Percentiles rank a stretch among this genome's conserved stretches.
Conservation (phyloP, 2,113 vertebrate species). For the Cacatua alba region DNA sequence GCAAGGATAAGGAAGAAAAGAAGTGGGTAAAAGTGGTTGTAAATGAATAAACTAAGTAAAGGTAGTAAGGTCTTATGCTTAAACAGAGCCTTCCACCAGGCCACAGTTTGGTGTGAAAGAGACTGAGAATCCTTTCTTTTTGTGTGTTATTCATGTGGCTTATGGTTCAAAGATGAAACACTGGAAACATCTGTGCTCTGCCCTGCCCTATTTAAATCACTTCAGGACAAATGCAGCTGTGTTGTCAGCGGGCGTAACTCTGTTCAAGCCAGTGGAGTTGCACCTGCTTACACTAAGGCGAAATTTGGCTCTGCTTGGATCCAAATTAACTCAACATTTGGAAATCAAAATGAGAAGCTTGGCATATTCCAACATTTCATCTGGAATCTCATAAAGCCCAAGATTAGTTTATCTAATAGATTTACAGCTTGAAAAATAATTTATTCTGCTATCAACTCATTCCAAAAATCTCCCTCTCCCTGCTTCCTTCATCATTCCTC, state of each 20-base stretch:
- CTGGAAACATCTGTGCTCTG: constrained; percentile 41
- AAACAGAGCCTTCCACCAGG: background rate
- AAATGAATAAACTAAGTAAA: background rate
- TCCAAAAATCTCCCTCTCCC: constrained; percentile 30
- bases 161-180: constrained; percentile 23
- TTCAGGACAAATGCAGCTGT: constrained; percentile 23
- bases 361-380: constrained; percentile 37
- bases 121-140: background rate
- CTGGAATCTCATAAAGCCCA: constrained; percentile 8
- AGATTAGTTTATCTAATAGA: constrained; percentile 61
- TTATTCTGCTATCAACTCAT: background rate
- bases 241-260: constrained; percentile 39
- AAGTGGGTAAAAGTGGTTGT: background rate
- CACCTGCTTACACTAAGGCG: constrained; percentile 15
- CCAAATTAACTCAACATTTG: constrained; percentile 55
- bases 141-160: background rate
- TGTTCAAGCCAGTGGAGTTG: constrained; percentile 19
- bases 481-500: background rate
- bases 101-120: background rate
- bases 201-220: constrained; percentile 37
- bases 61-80: background rate
- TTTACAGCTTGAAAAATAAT: constrained; percentile 49
- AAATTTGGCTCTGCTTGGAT: constrained; percentile 31
- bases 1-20: background rate
- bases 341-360: constrained; percentile 33